phyloP scores from a whole-genome alignment of 2,797 vertebrate species.

The Peromyscus nudipes region DNA sequence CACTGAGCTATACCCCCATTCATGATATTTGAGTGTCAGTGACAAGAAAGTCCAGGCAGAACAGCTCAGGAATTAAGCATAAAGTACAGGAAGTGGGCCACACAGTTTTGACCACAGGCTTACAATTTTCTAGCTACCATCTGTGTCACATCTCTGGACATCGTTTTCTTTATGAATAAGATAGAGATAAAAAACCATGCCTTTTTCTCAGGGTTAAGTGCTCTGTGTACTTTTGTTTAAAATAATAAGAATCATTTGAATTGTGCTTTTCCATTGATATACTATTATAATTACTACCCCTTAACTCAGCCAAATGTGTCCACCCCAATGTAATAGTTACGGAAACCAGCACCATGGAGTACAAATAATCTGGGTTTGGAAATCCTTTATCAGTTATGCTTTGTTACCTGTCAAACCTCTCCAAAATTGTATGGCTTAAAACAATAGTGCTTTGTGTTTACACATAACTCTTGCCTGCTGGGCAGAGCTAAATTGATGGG shows the following conservation, averaged over 20 bases:
- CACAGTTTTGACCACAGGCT: background rate
- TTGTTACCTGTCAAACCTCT: background rate
- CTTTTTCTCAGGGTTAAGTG: background rate
- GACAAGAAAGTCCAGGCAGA: background rate
- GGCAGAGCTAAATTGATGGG: background rate
- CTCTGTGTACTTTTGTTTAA: slow-evolving; percentile 28
- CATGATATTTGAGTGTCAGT: background rate
- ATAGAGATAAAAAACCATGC: background rate
- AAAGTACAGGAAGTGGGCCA: background rate
- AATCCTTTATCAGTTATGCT: background rate
- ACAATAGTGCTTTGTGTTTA: background rate
- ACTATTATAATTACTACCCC: background rate
- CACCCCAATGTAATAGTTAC: background rate
- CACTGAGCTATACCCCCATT: background rate
- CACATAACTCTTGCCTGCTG: background rate
- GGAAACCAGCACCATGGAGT: background rate
- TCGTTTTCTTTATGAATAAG: background rate
- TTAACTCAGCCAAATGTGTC: background rate
- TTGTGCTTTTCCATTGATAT: background rate
- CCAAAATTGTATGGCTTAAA: background rate
- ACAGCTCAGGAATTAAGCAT: background rate
- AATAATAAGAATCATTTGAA: background rate
- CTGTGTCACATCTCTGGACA: background rate
- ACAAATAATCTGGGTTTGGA: background rate
- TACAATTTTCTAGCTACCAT: background rate